A percentile compares a stretch with the other conserved stretches of the same genome.
These are phyloP conservation scores for Squalus acanthias DNA, from an alignment of 2,797 vertebrate species.

Conservation along the genomic window DNA sequence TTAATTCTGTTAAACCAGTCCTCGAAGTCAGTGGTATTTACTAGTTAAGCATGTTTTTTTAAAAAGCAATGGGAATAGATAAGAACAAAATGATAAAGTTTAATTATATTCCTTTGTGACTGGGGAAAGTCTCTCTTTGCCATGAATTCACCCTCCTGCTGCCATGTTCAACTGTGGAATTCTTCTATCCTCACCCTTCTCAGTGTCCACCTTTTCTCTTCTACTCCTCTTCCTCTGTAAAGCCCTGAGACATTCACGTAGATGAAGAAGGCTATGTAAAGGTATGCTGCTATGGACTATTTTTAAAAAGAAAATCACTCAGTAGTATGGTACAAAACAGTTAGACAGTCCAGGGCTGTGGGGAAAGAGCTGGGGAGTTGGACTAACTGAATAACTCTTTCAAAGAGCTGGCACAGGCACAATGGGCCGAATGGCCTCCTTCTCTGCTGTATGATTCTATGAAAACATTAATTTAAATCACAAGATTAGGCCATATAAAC, in stretches of 20 bases:
- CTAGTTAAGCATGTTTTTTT: neutral
- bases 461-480: neutral
- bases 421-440: neutral
- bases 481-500: neutral
- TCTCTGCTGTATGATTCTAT: neutral
- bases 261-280: neutral
- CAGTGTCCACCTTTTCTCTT: neutral
- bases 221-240: neutral
- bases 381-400: neutral
- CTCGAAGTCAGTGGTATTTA: neutral
- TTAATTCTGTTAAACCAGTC: neutral
- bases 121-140: neutral
- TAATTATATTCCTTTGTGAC: neutral
- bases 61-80: neutral
- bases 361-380: neutral
- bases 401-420: neutral
- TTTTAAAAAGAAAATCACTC: neutral
- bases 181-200: neutral
- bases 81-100: neutral
- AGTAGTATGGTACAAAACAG: no score
- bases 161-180: neutral
- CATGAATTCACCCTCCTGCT: neutral
- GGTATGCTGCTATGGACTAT: neutral
- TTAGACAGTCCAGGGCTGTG: neutral
- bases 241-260: neutral